Conservation (phyloP, 2,888 invertebrate genomes). For the Conistra vaccinii region DNA sequence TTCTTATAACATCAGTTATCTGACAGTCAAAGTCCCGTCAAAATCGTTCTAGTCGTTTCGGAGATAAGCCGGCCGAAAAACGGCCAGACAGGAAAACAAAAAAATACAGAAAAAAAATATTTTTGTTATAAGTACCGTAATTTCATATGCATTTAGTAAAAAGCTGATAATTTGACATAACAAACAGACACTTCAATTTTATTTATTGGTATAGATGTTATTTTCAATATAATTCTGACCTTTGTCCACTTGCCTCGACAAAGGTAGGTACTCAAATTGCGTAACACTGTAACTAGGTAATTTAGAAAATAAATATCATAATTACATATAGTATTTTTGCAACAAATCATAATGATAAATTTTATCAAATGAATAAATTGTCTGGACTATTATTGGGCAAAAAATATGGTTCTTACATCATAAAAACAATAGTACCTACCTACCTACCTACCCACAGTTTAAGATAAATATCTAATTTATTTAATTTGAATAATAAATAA, state of each 20-base stretch:
- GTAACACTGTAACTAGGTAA: not conserved
- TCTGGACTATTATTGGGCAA: not conserved
- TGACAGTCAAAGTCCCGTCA: too few species aligned
- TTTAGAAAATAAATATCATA: not conserved
- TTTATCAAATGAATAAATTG: not conserved
- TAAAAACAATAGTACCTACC: not conserved
- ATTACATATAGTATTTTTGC: not conserved
- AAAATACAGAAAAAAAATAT: too few species aligned
- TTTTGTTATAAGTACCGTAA: too few species aligned
- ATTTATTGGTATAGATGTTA: not conserved
- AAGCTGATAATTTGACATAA: too few species aligned
- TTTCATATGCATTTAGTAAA: fast-evolving
- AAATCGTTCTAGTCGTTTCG: too few species aligned
- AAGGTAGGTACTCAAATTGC: not conserved
- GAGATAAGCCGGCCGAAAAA: too few species aligned
- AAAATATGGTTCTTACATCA: not conserved
- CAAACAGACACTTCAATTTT: too few species aligned
- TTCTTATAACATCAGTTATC: too few species aligned
- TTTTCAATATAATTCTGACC: not conserved
- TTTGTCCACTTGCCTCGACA: not conserved
- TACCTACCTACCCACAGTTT: not conserved
- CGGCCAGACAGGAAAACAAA: too few species aligned
- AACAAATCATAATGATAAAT: not conserved
- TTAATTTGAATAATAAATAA: not conserved
- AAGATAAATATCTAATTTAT: not conserved